A percentile compares a stretch with the other conserved stretches of the same genome.
Evolutionary conservation across 2,888 invertebrate species (phyloP).

Genomic region (Oscheius onirici): DNA sequence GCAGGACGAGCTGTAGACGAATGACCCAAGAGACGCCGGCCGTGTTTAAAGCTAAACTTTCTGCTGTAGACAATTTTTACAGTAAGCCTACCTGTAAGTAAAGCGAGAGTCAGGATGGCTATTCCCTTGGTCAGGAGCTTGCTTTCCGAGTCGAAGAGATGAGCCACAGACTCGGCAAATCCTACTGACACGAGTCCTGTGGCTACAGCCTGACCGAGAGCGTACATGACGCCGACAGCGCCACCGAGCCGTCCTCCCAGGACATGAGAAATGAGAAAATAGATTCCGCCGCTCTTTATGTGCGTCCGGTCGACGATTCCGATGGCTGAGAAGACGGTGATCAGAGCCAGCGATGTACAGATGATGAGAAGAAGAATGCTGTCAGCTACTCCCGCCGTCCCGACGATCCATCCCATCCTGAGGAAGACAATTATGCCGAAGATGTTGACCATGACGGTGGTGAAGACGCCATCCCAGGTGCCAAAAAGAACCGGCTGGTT

Average conservation of each 20-base stretch:
- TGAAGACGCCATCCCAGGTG: conserved; percentile 97
- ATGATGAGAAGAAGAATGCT: conserved; percentile 74
- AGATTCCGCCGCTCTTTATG: conserved; percentile 87
- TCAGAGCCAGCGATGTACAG: conserved; percentile 85
- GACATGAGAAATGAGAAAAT: conserved; percentile 92
- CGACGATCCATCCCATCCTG: conserved; percentile 94
- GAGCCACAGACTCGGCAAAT: conserved; percentile 94
- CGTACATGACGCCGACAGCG: conserved; percentile 89
- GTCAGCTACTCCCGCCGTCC: conserved; percentile 75
- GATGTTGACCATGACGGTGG: conserved; percentile 94
- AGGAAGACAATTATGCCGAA: conserved; percentile 97
- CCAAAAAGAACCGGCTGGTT: conserved; percentile 94
- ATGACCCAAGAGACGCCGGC: conserved; percentile 98
- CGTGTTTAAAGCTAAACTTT: conserved; percentile 81
- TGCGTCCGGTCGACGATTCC: conserved; percentile 85
- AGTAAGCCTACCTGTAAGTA: conserved; percentile 75
- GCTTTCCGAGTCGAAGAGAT: conserved; percentile 80
- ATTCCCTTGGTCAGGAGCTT: conserved; percentile 86
- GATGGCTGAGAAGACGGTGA: conserved; percentile 91
- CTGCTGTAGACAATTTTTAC: not conserved
- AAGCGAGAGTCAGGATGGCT: conserved; percentile 85
- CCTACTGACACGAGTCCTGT: conserved; percentile 95
- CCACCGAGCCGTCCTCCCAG: conserved; percentile 92
- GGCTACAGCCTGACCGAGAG: conserved; percentile 96
- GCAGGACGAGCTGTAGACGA: conserved; percentile 88